These are phyloP conservation scores for Motacilla alba DNA, from an alignment of 2,113 vertebrate genomes.

Conservation along the genomic window DNA sequence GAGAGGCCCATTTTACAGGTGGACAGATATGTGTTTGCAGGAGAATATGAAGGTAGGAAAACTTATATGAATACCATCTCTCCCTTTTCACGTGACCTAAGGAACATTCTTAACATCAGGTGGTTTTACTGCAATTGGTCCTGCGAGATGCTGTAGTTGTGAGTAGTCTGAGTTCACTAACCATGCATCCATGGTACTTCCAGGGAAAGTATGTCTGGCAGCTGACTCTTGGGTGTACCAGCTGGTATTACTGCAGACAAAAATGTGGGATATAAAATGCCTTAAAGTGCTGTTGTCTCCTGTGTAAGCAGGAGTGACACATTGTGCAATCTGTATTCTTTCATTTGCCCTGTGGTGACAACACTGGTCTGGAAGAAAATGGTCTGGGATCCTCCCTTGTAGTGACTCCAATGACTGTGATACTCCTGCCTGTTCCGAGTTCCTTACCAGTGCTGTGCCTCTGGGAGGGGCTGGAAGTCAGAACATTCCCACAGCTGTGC, in stretches of 20 bases:
- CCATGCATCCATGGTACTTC: neutral
- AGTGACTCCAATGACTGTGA: accelerated
- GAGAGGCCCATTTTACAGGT: constrained; percentile 92
- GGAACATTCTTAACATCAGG: neutral
- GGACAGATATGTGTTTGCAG: constrained; percentile 92
- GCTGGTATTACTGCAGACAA: neutral
- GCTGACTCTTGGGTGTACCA: neutral
- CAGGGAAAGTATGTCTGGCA: neutral
- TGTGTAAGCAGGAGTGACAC: neutral
- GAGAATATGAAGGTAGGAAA: constrained; percentile 91
- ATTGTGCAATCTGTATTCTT: neutral
- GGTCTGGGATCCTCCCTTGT: neutral
- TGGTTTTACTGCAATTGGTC: neutral
- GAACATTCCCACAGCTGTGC: neutral
- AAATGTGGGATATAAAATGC: neutral
- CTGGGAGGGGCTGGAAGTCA: neutral
- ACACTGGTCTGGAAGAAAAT: neutral
- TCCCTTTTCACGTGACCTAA: neutral
- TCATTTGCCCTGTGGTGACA: neutral
- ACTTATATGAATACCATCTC: neutral
- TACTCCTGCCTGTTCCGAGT: neutral
- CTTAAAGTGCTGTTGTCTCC: neutral
- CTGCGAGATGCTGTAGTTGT: neutral
- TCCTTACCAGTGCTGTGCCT: neutral
- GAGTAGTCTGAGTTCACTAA: neutral